phyloP scores from a whole-genome alignment of 2,888 invertebrate species.

The Idaea dimidiata region DNA sequence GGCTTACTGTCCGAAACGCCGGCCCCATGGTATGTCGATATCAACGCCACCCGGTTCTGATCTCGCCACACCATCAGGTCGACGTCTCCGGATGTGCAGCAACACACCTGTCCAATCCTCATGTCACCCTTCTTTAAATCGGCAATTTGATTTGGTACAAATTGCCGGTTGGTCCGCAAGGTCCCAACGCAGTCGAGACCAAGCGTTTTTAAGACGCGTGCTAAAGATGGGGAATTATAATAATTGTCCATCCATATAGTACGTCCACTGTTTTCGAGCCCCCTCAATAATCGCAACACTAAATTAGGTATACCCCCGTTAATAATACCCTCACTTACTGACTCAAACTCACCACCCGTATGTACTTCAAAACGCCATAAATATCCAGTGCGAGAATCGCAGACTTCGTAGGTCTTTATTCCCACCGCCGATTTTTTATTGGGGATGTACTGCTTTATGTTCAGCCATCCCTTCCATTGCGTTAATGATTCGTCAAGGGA shows the following conservation, averaged over 20 bases:
- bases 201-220: conserved; percentile 22
- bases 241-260: conserved; percentile 27
- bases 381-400: conserved; percentile 28
- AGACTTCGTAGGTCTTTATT: conserved; percentile 28
- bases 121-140: conserved; percentile 1
- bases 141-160: conserved; percentile 18
- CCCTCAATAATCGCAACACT: conserved; percentile 6
- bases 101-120: background rate
- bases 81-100: conserved; percentile 5
- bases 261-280: conserved; percentile 21
- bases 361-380: conserved; percentile 23
- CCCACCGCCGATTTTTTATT: conserved; percentile 19
- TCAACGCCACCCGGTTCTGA: background rate
- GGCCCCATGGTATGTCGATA: conserved; percentile 6
- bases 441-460: conserved; percentile 15
- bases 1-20: background rate
- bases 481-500: conserved; percentile 11
- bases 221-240: conserved; percentile 28
- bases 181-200: conserved; percentile 31
- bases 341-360: background rate
- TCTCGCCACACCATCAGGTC: conserved; percentile 7
- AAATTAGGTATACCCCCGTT: conserved; percentile 1
- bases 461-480: conserved; percentile 14
- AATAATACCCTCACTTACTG: background rate
- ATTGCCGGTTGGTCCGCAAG: conserved; percentile 23